Base-by-base conservation (phyloP, 2,113 vertebrate species). In the Clinocottus analis region DNA sequence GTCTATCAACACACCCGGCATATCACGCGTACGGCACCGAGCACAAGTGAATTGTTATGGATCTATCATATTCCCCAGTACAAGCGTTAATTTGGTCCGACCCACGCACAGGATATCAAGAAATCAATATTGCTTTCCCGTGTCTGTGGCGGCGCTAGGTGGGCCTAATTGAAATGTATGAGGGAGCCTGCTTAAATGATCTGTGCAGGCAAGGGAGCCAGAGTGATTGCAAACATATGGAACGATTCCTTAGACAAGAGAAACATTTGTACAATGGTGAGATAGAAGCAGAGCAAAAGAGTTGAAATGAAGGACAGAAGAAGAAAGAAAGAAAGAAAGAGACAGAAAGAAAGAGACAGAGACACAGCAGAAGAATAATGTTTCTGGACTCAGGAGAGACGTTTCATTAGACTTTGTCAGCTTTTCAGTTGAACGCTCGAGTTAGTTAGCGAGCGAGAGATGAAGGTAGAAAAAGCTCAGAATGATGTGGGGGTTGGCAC, bases 111-210 rank as follows among this genome's bases (percentile, higher is more conserved):
- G 86, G 90, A 92, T 90, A 93, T 92, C 75, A 84, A 51, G 79
- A 93, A 92, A 93, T 93, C 91, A 85, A 92, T 93, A 92, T 87
- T 87, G 82, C 88, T 82, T 89, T 85, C 72, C 83, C 39, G 9
- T 79, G 90, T 90, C 88, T 85, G 67, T 84, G 89, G 80, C 89
- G 82, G 77, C 73, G 65, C 87, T 80, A 89, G 86, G 82, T 92
- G 89, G 85, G 84, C 82, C 92, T 92, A 92, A 93, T 93, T 94
- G 93, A 93, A 93, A 93, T 92, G 86, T 93, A 93, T 90, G 90
- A 93, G 91, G 82, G 82, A 82, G 79, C 72, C 82, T 88, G 91
- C 89, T n/a, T 90, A 93, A 93, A 92, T 90, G 91, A 90, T 91
- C 86, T 92, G 91, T 89, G 89, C 83, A 90, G 86, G 89, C 82